Evolutionary conservation across 1,140 invertebrate species (phyloP), one percentile per base, ranked within the genome.

Genomic region (Thalassaphorura encarpata): DNA sequence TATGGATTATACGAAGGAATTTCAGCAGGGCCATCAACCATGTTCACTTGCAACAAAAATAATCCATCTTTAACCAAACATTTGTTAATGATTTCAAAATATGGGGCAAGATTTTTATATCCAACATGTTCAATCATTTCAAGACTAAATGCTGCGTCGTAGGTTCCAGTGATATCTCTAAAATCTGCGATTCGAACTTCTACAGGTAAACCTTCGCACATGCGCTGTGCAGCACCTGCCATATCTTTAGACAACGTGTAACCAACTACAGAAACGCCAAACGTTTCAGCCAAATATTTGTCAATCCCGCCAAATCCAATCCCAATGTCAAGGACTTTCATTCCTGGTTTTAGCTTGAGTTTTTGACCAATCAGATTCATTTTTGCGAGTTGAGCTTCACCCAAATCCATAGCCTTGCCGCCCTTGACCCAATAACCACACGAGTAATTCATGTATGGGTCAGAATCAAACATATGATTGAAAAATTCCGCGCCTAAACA

Each of bases 91-190:
- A 51, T 41, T 33, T 64, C 41, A 28, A 66, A 66, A 46, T 56
- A 64, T 2, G 48, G 41, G 19, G 46, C 39, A 33, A 61, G 60
- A 31, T 66, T 66, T 16, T 52, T 47, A 16, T 52, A 52, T 0
- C 64, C 64, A 0, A 66, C 61, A 29, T 66, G 64, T 41, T 62
- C 63, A 42, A 66, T 61, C 56, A 64, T 61, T 31, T 62, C 64
- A 1, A 64, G 56, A 15, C 42, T 55, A 3, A 63, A 61, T 18
- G 64, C 60, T 6, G 56, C 49, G 21, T 66, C 61, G 43, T 64
- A 66, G 31, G 58, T 52, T 51, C 64, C 61, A 27, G 55, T 47
- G 16, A 64, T 19, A 33, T 64, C 64, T 5, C 64, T 23, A 36
- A 64, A 66, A 33, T 66, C 64, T 2, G 28, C 26, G 2, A 62